A percentile compares a stretch with the other conserved stretches of the same genome.
These are phyloP conservation scores for Octonoba sinensis DNA, from an alignment of 2,888 invertebrate species.

Conservation along the genomic window DNA sequence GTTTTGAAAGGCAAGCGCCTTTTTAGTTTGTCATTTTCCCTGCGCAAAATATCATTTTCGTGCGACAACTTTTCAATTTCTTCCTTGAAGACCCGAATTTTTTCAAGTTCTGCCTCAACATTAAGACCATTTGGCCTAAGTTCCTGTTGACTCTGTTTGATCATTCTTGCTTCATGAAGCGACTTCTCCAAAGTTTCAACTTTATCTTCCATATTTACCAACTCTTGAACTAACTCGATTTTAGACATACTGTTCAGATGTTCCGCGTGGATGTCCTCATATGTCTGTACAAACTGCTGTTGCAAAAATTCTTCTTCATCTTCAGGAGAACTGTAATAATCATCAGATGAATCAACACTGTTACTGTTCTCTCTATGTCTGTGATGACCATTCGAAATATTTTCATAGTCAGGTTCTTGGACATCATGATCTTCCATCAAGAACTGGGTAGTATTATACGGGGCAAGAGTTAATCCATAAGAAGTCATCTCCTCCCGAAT, in stretches of 20 bases:
- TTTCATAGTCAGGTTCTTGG: constrained; percentile 69
- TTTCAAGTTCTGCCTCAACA: constrained; percentile 26
- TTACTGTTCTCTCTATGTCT: constrained; percentile 42
- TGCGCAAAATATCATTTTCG: constrained; percentile 37
- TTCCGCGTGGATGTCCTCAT: constrained; percentile 90
- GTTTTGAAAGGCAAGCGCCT: constrained; percentile 5
- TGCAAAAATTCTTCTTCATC: constrained; percentile 92
- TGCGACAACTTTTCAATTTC: constrained; percentile 32
- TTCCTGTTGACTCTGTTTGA: neutral
- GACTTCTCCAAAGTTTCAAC: constrained; percentile 75
- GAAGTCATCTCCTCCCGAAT: constrained; percentile 72
- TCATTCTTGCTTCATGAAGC: constrained; percentile 5
- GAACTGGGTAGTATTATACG: constrained; percentile 96
- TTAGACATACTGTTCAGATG: constrained; percentile 86
- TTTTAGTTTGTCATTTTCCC: constrained; percentile 29
- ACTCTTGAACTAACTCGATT: constrained; percentile 88
- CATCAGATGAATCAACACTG: constrained; percentile 66
- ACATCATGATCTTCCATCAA: constrained; percentile 90
- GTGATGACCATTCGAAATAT: constrained; percentile 31
- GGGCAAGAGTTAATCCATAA: constrained; percentile 79
- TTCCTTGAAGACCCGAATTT: constrained; percentile 33
- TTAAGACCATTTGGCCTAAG: neutral
- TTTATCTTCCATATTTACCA: constrained; percentile 84
- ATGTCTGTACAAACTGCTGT: constrained; percentile 92
- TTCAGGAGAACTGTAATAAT: constrained; percentile 77